phyloP scores from a whole-genome alignment of 1,140 invertebrate genomes.

The Samia ricini region DNA sequence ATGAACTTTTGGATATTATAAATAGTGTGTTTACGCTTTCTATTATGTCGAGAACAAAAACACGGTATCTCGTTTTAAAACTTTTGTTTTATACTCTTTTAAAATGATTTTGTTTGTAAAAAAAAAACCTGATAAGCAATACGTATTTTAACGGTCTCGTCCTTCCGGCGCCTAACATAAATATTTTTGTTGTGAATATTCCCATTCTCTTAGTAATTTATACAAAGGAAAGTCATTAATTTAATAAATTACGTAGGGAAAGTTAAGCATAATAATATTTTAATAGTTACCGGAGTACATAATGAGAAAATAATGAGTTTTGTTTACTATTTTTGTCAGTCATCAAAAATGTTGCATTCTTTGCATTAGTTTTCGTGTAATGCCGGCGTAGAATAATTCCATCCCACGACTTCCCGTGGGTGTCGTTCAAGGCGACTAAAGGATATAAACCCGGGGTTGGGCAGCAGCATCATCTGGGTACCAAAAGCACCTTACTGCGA shows the following conservation, averaged over 20 bases:
- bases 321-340: no score
- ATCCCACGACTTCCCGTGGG: no score
- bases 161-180: constrained; percentile 2
- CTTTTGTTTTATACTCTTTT: background rate
- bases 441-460: no score
- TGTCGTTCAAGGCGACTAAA: no score
- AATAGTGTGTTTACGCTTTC: constrained; percentile 2
- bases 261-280: background rate
- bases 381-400: no score
- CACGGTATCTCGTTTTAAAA: constrained; percentile 3
- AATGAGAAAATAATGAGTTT: constrained; percentile 2
- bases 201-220: background rate
- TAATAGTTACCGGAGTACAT: background rate
- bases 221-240: background rate
- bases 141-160: background rate
- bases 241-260: background rate
- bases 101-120: constrained; percentile 1
- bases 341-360: no score
- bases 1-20: background rate
- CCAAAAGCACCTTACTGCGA: no score
- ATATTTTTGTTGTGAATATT: background rate
- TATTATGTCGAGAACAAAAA: constrained; percentile 18
- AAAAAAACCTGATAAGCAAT: background rate
- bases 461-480: no score
- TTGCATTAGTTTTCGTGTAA: no score